These are phyloP conservation scores for Muraenolepis orangiensis DNA, from an alignment of 2,797 vertebrate species.

Conservation along the genomic window DNA sequence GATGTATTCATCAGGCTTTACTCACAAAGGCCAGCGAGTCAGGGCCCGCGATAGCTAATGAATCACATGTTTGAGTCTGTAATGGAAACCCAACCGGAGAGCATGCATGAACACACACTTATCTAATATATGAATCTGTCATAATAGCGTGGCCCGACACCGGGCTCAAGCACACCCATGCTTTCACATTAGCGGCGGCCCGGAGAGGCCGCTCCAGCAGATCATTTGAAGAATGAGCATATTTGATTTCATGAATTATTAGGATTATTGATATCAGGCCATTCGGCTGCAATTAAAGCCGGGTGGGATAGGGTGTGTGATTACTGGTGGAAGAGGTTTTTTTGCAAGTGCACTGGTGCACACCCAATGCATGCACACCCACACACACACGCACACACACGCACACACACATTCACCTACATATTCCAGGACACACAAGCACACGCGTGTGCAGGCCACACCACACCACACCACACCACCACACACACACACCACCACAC, in stretches of 20 bases:
- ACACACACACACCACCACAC: slow-evolving; percentile 12
- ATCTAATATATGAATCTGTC: slow-evolving; percentile 54
- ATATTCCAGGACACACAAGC: background rate
- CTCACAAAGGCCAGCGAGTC: slow-evolving; percentile 17
- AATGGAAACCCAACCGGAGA: slow-evolving; percentile 44
- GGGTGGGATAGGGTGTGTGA: slow-evolving; percentile 51
- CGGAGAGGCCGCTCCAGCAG: slow-evolving; percentile 43
- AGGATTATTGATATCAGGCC: slow-evolving; percentile 54
- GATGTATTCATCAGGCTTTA: slow-evolving; percentile 27
- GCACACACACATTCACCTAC: no score
- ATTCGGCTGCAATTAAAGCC: slow-evolving; percentile 57
- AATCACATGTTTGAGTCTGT: slow-evolving; percentile 47
- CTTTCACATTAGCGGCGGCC: slow-evolving; percentile 26
- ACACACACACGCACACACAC: background rate
- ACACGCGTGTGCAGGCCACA: slow-evolving; percentile 24
- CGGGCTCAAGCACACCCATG: slow-evolving; percentile 10
- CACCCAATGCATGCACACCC: slow-evolving; percentile 20
- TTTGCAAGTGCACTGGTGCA: slow-evolving; percentile 1
- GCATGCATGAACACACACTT: slow-evolving; percentile 7
- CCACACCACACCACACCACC: slow-evolving; percentile 6
- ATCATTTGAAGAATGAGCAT: slow-evolving; percentile 53
- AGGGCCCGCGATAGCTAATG: slow-evolving; percentile 40
- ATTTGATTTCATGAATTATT: slow-evolving; percentile 60
- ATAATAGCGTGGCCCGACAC: slow-evolving; percentile 36
- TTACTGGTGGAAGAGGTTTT: slow-evolving; percentile 25